Conservation (phyloP, 1,140 invertebrate genomes). For the Pseudomyrmex gracilis region DNA sequence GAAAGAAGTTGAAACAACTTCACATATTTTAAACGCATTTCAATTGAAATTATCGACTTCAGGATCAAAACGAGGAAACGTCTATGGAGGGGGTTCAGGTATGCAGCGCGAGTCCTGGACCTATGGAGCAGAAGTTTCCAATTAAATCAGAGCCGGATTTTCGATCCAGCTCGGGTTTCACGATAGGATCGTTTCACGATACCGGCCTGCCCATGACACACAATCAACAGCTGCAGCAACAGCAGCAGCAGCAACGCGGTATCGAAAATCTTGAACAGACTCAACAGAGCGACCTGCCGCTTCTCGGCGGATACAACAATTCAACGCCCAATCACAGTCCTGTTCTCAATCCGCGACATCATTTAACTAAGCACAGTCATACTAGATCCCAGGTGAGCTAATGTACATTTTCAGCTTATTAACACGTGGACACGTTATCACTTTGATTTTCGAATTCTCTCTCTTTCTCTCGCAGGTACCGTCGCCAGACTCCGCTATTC, state of each 20-base stretch:
- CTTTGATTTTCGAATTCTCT: neutral
- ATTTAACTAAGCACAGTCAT: conserved; percentile 84
- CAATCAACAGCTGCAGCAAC: conserved; percentile 78
- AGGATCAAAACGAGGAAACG: conserved; percentile 84
- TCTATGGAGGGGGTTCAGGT: conserved; percentile 86
- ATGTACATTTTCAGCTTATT: neutral
- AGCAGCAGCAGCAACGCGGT: conserved; percentile 76
- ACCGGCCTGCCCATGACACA: conserved; percentile 77
- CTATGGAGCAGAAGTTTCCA: conserved; percentile 82
- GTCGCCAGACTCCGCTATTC: conserved; percentile 94
- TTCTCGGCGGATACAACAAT: conserved; percentile 87
- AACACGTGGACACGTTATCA: too few species aligned
- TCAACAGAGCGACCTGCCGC: conserved; percentile 86
- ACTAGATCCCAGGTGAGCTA: conserved; percentile 82
- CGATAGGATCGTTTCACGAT: conserved; percentile 79
- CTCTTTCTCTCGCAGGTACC: conserved; percentile 76
- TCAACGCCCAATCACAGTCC: conserved; percentile 89
- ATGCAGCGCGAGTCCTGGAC: conserved; percentile 82
- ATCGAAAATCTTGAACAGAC: conserved; percentile 79
- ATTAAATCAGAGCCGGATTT: conserved; percentile 84
- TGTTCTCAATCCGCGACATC: conserved; percentile 87
- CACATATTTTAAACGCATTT: neutral
- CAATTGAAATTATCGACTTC: conserved; percentile 25
- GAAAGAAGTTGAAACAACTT: too few species aligned
- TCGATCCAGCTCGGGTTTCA: conserved; percentile 81